Evolutionary conservation across 1,140 invertebrate species (phyloP), one percentile per base, ranked within the genome.

Genomic region (Venturia canescens): DNA sequence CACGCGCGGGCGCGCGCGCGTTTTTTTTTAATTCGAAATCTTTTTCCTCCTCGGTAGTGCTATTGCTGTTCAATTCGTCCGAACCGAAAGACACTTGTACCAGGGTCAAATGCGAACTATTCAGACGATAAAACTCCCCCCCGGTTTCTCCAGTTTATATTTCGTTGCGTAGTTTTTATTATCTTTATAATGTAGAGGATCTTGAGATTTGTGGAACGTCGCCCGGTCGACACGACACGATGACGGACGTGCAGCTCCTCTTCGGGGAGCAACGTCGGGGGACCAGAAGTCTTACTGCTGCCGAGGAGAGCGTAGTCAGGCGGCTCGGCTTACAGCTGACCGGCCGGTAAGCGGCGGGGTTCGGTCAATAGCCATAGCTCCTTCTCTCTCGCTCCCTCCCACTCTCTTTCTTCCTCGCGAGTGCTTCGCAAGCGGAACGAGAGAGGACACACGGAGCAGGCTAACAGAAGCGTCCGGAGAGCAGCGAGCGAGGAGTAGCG

Each of bases 301-400:
- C 57, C 75, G 75, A 57, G 66, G 48, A 83, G 66, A 69, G 66
- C n/a, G 29, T 34, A 69, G 82, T 83, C 82, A 83, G 80, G 78
- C 84, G 83, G 84, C 85, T 83, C 85, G 82, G 83, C 82, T 88
- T 89, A 90, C 90, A 92, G 90, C 90, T 91, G 91, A 91, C 90
- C 91, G 90, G 89, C 91, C 90, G 91, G 89, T 90, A 83, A 86
- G 85, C 83, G 87, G 85, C 83, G 87, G 88, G 88, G 83, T 86
- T 90, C 90, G 88, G 90, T 91, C 90, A 90, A 91, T 91, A 91
- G 90, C 89, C 88, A 90, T 87, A 89, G 88, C 85, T 87, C 84
- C 83, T 85, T 81, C 74, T 66, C 27, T 48, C 63, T 63, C 77
- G 79, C 48, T 26, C 50, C 53, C 50, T 72, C 70, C 44, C 29